phyloP scores from a whole-genome alignment of 2,113 vertebrate species.

The Mormyrus lacerda region DNA sequence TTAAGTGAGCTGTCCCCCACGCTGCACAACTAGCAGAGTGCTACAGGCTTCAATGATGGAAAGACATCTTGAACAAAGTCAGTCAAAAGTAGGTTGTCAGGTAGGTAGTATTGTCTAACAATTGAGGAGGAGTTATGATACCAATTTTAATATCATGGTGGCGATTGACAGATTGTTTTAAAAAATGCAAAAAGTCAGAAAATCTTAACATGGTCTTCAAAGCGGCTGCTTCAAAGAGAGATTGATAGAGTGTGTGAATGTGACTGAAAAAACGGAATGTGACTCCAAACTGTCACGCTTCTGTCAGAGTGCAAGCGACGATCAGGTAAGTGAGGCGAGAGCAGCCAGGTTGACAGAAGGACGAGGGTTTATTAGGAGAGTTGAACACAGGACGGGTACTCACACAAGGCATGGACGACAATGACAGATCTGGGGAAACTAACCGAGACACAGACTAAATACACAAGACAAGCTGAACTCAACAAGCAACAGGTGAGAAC shows the following conservation, averaged over 20 bases:
- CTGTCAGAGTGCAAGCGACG: too few relatives aligned
- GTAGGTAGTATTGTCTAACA: background rate
- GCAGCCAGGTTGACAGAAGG: too few relatives aligned
- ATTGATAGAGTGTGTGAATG: background rate
- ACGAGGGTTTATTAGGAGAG: too few relatives aligned
- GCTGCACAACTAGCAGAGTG: background rate
- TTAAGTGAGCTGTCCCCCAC: background rate
- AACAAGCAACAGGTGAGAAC: too few relatives aligned
- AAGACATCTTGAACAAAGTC: background rate
- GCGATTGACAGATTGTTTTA: too few relatives aligned
- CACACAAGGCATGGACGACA: too few relatives aligned
- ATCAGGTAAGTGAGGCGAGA: too few relatives aligned
- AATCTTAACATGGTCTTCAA: background rate
- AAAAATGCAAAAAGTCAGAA: background rate
- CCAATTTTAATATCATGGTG: background rate
- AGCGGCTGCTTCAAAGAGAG: background rate
- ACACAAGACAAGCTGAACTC: too few relatives aligned
- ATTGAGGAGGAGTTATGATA: background rate
- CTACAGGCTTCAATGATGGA: background rate
- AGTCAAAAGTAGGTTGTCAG: background rate
- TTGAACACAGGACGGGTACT: too few relatives aligned
- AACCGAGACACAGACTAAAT: too few relatives aligned
- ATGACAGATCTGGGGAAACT: too few relatives aligned
- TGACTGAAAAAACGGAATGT: background rate
- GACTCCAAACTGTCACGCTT: too few relatives aligned